These are phyloP conservation scores for Oostethus manadensis DNA, from an alignment of 2,113 vertebrate species.

Conservation along the genomic window DNA sequence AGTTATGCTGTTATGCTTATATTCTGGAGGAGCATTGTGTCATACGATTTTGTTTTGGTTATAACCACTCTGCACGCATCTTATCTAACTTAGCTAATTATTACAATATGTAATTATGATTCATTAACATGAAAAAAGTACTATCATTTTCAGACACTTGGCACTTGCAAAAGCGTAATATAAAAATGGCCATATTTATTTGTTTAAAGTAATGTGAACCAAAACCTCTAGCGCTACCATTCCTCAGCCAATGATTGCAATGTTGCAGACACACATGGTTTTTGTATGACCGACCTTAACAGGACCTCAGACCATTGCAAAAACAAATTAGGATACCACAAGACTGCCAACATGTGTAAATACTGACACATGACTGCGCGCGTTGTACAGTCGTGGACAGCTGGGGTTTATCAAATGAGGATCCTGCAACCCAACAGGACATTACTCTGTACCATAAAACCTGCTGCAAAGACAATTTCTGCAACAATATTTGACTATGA, in stretches of 20 bases:
- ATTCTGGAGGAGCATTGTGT: no score
- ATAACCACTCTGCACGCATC: no score
- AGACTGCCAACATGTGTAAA: neutral
- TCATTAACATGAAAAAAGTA: no score
- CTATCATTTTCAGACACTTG: no score
- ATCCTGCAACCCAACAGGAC: conserved; percentile 19
- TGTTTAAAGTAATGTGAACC: no score
- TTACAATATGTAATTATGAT: no score
- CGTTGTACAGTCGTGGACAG: conserved; percentile 6
- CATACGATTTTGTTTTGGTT: no score
- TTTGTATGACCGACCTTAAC: neutral
- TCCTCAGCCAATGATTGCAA: neutral
- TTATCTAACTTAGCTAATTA: no score
- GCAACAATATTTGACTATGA: conserved; percentile 1
- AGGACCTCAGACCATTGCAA: neutral
- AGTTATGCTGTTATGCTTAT: no score
- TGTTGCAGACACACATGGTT: neutral
- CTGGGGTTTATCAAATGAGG: conserved; percentile 40
- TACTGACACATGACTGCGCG: conserved; percentile 2
- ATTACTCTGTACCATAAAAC: neutral
- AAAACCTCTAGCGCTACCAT: neutral
- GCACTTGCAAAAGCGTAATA: no score
- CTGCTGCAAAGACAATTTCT: neutral
- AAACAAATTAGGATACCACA: neutral
- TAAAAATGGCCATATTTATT: no score